A percentile compares a stretch with the other conserved stretches of the same genome.
Conservation (phyloP, 2,888 invertebrate species). For the Oligia strigilis region DNA sequence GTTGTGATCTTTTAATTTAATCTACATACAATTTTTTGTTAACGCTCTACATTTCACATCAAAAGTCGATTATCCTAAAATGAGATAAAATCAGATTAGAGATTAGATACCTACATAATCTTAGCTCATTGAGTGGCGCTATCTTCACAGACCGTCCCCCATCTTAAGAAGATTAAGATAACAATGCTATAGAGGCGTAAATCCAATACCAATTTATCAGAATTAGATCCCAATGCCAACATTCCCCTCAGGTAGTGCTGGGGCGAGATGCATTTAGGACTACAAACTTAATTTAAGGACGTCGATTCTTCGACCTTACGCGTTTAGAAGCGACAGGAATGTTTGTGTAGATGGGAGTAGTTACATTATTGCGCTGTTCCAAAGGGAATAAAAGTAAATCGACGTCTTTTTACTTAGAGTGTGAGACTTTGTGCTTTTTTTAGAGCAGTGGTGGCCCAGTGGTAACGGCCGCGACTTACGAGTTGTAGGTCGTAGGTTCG, state of each 20-base stretch:
- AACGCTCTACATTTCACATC: neutral
- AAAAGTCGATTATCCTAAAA: neutral
- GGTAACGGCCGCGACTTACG: no score
- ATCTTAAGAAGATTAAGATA: slow-evolving; percentile 3
- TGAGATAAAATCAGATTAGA: neutral
- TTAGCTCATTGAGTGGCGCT: neutral
- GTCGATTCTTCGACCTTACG: neutral
- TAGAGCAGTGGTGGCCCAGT: no score
- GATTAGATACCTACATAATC: neutral
- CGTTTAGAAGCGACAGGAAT: neutral
- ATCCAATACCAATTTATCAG: slow-evolving; percentile 22
- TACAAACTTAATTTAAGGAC: slow-evolving; percentile 27
- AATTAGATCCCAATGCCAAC: neutral
- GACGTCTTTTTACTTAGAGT: no score
- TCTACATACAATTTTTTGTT: neutral
- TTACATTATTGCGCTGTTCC: slow-evolving; percentile 6
- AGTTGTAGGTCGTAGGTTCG: no score
- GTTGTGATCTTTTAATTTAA: neutral
- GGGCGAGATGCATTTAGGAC: slow-evolving; percentile 9
- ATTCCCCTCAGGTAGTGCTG: slow-evolving; percentile 6
- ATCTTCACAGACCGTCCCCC: neutral
- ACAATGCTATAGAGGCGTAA: neutral
- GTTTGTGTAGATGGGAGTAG: neutral
- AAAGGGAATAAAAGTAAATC: neutral
- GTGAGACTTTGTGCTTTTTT: no score